Conservation (phyloP, 2,888 invertebrate species). For the Phorcus lineatus region DNA sequence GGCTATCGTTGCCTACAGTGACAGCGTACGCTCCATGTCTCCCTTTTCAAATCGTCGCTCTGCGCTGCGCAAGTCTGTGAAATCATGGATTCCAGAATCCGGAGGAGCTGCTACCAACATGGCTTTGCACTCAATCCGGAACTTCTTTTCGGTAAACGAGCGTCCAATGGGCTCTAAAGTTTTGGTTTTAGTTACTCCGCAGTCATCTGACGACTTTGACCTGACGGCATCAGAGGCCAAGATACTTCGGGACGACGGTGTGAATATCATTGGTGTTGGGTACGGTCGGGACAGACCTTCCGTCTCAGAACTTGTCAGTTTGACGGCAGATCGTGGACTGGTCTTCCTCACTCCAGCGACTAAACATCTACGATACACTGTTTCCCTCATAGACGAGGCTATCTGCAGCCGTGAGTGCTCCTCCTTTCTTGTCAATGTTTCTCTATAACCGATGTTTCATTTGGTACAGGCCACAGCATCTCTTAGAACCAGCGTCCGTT, state of each 20-base stretch:
- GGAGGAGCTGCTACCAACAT: neutral
- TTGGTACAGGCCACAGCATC: no score
- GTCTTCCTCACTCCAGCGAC: neutral
- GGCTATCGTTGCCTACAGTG: neutral
- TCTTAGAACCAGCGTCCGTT: no score
- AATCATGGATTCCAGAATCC: neutral
- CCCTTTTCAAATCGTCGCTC: neutral
- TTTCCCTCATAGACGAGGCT: neutral
- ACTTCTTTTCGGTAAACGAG: neutral
- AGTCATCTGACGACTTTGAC: neutral
- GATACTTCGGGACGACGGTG: neutral
- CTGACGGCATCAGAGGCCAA: neutral
- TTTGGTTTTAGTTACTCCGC: neutral
- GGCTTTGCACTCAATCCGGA: neutral
- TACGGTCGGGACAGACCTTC: neutral
- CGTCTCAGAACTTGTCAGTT: neutral
- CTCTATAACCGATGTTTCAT: no score
- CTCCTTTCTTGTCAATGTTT: no score
- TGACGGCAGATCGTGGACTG: neutral
- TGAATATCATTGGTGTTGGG: neutral
- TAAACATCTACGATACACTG: neutral
- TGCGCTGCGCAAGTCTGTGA: neutral
- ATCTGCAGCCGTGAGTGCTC: no score
- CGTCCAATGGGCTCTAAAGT: neutral
- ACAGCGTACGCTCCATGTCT: neutral